phyloP scores from a whole-genome alignment of 2,888 invertebrate species.

The Ethmia dodecea region DNA sequence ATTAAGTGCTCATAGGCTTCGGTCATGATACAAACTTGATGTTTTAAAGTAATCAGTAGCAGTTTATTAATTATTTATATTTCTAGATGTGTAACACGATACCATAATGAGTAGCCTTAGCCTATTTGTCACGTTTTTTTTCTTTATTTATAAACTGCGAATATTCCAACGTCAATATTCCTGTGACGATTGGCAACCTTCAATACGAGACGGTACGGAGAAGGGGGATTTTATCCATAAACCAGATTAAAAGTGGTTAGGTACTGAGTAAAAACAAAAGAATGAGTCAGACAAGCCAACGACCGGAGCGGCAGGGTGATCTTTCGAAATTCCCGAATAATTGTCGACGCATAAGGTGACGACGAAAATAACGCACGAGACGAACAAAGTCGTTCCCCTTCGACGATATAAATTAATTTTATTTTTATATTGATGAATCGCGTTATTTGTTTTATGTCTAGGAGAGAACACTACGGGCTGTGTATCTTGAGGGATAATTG shows the following conservation, averaged over 20 bases:
- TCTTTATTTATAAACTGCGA: no score
- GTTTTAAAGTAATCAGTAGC: no score
- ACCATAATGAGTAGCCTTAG: no score
- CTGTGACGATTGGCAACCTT: conserved; percentile 1
- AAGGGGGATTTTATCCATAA: conserved; percentile 6
- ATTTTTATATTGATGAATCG: conserved; percentile 71
- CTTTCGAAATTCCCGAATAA: conserved; percentile 74
- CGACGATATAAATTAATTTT: conserved; percentile 61
- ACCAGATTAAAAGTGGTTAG: conserved; percentile 22
- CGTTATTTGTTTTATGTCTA: conserved; percentile 48
- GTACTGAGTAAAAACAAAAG: conserved; percentile 64
- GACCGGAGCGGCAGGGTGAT: conserved; percentile 68
- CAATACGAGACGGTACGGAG: neutral
- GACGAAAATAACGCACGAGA: conserved; percentile 65
- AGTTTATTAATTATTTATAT: no score
- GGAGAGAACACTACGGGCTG: no score
- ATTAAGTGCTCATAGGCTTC: no score
- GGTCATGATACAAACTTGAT: no score
- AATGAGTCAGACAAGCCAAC: conserved; percentile 65
- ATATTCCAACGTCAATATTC: conserved; percentile 1
- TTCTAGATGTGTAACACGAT: no score
- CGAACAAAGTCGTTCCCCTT: conserved; percentile 52
- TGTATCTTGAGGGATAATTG: conserved; percentile 21
- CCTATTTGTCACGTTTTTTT: no score
- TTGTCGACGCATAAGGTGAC: conserved; percentile 59